phyloP scores from a whole-genome alignment of 2,113 vertebrate genomes.

The Brachyhypopomus occidentalis region DNA sequence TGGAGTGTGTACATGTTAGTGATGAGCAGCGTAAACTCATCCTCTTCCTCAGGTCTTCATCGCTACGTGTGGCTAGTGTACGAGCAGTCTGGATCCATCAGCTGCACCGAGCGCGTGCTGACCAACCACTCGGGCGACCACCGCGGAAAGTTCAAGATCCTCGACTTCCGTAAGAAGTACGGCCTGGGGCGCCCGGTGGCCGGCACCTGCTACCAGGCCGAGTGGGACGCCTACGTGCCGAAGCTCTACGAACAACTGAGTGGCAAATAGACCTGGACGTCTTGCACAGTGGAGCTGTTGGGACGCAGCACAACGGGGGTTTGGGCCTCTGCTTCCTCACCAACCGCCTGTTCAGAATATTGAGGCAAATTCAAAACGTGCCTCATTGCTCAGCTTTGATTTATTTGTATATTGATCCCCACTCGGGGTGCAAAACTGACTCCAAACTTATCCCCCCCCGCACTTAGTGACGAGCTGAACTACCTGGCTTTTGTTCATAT shows the following conservation, averaged over 20 bases:
- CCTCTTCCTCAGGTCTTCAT: slow-evolving; percentile 82
- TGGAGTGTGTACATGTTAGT: neutral
- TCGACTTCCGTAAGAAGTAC: slow-evolving; percentile 87
- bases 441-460: no score
- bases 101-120: slow-evolving; percentile 81
- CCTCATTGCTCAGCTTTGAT: neutral
- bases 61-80: slow-evolving; percentile 96
- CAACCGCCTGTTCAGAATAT: neutral
- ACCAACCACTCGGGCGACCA: slow-evolving; percentile 86
- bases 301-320: neutral
- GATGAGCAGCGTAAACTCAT: no score
- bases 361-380: no score
- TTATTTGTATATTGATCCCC: neutral
- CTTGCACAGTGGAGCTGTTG: no score
- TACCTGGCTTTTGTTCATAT: neutral
- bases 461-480: no score
- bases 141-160: slow-evolving; percentile 86
- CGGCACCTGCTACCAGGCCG: slow-evolving; percentile 91
- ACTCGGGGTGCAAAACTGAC: neutral
- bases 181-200: slow-evolving; percentile 80
- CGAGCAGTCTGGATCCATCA: slow-evolving; percentile 78
- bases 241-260: slow-evolving; percentile 91
- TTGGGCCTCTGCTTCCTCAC: neutral
- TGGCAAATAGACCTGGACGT: slow-evolving; percentile 74
- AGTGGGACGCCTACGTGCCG: slow-evolving; percentile 95